Base-by-base conservation (phyloP, 2,888 invertebrate genomes). In the Uropetala carovei region DNA sequence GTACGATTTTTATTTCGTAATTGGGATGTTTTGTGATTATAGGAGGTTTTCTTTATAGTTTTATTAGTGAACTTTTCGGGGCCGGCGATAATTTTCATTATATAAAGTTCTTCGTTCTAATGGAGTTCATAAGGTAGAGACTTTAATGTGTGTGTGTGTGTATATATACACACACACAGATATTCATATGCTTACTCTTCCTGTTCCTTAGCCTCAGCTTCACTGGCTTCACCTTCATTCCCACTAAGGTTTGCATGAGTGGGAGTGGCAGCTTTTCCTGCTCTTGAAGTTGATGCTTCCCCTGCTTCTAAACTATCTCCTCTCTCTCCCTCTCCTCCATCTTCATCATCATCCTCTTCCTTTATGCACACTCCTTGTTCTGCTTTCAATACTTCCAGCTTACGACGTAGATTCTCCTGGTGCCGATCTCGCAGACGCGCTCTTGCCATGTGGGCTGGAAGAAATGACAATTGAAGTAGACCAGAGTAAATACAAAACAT, bases 401-500 rank as follows among this genome's bases (percentile, higher is more conserved):
- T 99, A 94, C 97, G 97, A 92, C 97, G 96, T 93, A 99, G 96
- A 95, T 98, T 98, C 93, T 97, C 97, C 95, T 99, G 98, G 95
- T 99, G 99, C 0, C 98, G 96, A 95, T 99, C 99, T 92, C 98
- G 96, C 16, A 99, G 96, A 60, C 99, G 96, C 0, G 99, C 98
- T 94, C 99, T 96, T 0, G 99, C 98, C 97, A 98, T 98, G 95
- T 99, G 98, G 10, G 99, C 99, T 96, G 94, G 22, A 94, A 94
- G 93, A 93, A 92, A 92, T 43, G 43, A 85, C 92, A 89, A 18
- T n/a, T 13, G 43, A 3, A 43, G 43, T 1, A 43, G 43, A 43
- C 43, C 1, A 43, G 43, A 43, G 5, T 43, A 43, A 43, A 43
- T 43, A 5, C 1, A 43, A 43, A 5, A 43, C 1, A 43, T 43